A percentile compares a stretch with the other conserved stretches of the same genome.
phyloP scores from a whole-genome alignment of 1,140 invertebrate species.

The Drosophila kanapiae region DNA sequence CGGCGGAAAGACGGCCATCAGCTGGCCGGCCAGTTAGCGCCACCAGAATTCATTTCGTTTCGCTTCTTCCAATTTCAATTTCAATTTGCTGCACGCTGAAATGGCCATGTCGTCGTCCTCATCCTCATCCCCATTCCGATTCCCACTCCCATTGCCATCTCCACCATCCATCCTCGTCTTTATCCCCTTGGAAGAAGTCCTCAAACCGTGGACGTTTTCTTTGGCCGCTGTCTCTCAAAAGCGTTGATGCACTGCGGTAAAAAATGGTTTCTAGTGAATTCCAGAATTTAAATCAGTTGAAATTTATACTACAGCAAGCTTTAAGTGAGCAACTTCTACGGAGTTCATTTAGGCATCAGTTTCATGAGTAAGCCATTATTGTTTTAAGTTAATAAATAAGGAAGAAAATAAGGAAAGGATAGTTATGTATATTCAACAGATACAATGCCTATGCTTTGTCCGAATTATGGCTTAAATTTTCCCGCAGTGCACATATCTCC shows the following conservation, averaged over 20 bases:
- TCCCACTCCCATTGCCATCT: background rate
- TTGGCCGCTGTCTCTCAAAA: conserved; percentile 50
- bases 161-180: conserved; percentile 19
- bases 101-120: conserved; percentile 60
- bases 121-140: conserved; percentile 7
- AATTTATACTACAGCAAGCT: no score
- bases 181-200: conserved; percentile 41
- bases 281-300: no score
- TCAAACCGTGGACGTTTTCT: conserved; percentile 35
- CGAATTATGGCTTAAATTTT: background rate
- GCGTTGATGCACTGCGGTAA: conserved; percentile 23
- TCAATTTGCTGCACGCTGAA: conserved; percentile 72
- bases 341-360: background rate
- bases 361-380: background rate
- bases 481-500: background rate
- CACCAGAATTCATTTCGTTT: conserved; percentile 81
- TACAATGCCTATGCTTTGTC: background rate
- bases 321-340: background rate
- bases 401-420: no score
- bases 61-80: conserved; percentile 80
- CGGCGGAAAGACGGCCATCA: conserved; percentile 49
- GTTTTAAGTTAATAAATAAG: no score
- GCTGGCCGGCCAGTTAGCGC: conserved; percentile 71
- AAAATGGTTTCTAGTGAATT: background rate
- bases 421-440: no score